Conservation (phyloP, 2,888 invertebrate genomes). For the Poecilobothrus nobilitatus region DNA sequence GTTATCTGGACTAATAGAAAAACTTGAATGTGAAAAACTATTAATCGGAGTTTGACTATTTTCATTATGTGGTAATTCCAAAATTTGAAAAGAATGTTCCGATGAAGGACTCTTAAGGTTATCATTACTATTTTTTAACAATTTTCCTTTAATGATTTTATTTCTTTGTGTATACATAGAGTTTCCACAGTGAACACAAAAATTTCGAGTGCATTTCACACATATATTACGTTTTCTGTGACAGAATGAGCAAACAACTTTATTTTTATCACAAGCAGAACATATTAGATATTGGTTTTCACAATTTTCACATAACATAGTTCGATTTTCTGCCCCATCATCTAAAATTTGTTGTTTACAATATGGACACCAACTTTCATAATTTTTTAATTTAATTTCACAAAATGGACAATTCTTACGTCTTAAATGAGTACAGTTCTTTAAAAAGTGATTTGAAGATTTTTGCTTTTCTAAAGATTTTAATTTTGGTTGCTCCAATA, state of each 20-base stretch:
- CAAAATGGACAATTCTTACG: constrained; percentile 38
- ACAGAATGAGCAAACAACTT: constrained; percentile 34
- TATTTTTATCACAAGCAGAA: constrained; percentile 31
- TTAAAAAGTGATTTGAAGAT: constrained; percentile 24
- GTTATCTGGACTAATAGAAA: neutral
- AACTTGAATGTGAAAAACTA: neutral
- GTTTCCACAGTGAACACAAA: constrained; percentile 37
- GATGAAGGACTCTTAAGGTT: constrained; percentile 12
- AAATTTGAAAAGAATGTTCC: constrained; percentile 26
- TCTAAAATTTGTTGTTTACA: constrained; percentile 33
- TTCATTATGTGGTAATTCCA: constrained; percentile 22
- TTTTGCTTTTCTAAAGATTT: constrained; percentile 31
- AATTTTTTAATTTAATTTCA: constrained; percentile 33
- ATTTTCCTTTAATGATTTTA: neutral
- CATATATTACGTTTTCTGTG: constrained; percentile 37
- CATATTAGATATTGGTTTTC: constrained; percentile 36
- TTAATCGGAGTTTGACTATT: constrained; percentile 8
- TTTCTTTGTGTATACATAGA: neutral
- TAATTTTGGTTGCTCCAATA: neutral
- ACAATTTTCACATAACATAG: constrained; percentile 34
- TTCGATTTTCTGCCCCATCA: constrained; percentile 14
- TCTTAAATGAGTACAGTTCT: constrained; percentile 36
- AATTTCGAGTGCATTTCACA: constrained; percentile 34
- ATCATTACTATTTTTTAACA: neutral
- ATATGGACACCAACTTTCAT: constrained; percentile 36